Percentiles rank a stretch among this genome's conserved stretches.
Conservation (phyloP, 2,888 invertebrate genomes). For the Chrysodeixis includens region DNA sequence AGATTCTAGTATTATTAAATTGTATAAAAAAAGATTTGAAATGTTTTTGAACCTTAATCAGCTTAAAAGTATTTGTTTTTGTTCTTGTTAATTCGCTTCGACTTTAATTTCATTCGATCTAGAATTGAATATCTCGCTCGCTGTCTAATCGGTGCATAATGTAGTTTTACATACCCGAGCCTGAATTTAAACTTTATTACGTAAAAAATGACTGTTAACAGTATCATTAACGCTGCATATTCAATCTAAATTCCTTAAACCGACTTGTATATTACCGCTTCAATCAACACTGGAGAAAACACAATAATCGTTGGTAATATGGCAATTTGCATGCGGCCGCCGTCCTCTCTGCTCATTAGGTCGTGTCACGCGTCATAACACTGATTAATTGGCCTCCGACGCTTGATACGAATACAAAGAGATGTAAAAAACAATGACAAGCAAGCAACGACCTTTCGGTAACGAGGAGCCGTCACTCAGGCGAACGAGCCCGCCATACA, state of each 20-base stretch:
- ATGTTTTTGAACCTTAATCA: no score
- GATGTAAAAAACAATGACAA: constrained; percentile 70
- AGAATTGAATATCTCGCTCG: neutral
- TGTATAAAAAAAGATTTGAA: no score
- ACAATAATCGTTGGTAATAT: constrained; percentile 50
- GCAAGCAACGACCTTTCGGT: constrained; percentile 82
- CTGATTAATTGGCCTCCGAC: constrained; percentile 84
- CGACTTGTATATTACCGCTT: constrained; percentile 19
- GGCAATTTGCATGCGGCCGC: constrained; percentile 65
- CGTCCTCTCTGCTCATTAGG: constrained; percentile 74
- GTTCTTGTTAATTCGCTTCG: no score
- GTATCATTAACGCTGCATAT: neutral
- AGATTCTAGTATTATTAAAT: neutral
- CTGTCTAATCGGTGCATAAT: neutral
- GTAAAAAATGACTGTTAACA: neutral
- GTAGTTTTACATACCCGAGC: neutral
- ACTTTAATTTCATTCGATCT: no score
- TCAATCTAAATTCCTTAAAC: constrained; percentile 14
- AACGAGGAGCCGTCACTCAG: constrained; percentile 85
- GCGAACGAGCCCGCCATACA: constrained; percentile 57
- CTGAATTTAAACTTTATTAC: neutral
- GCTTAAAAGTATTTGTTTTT: no score
- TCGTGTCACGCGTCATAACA: constrained; percentile 83
- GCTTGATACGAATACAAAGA: constrained; percentile 68
- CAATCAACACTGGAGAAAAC: constrained; percentile 39